A percentile compares a stretch with the other conserved stretches of the same genome.
phyloP scores from a whole-genome alignment of 2,797 vertebrate species.

The Trachops cirrhosus region DNA sequence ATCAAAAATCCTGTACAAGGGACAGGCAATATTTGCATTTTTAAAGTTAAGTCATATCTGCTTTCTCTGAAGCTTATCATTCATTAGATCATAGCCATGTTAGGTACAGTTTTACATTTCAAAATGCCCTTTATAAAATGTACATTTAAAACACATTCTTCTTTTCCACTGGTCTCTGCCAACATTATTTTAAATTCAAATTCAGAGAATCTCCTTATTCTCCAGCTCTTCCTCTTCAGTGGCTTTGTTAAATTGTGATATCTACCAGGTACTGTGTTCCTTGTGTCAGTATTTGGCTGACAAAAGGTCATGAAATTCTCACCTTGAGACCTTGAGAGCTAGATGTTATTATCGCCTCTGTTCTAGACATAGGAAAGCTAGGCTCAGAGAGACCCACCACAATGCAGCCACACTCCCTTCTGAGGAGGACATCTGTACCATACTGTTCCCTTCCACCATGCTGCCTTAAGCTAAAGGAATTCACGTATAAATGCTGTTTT shows the following conservation, averaged over 20 bases:
- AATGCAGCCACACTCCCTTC: not conserved
- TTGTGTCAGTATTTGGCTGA: not conserved
- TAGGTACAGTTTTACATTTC: constrained; percentile 18
- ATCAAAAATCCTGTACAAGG: not conserved
- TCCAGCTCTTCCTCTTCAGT: not conserved
- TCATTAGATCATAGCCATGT: not conserved
- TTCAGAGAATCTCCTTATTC: not conserved
- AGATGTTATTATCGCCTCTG: not conserved
- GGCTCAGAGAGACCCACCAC: not conserved
- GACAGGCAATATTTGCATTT: not conserved
- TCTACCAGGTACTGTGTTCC: not conserved
- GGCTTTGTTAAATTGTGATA: not conserved
- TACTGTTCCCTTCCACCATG: not conserved
- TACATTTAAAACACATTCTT: not conserved
- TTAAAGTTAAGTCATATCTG: not conserved
- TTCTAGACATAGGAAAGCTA: not conserved
- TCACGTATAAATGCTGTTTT: not conserved
- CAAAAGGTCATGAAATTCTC: not conserved
- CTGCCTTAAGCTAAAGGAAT: not conserved
- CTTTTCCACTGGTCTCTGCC: not conserved
- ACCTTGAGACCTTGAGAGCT: not conserved
- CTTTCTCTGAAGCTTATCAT: not conserved
- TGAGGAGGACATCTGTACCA: not conserved
- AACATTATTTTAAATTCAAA: constrained; percentile 49
- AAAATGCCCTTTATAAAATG: not conserved